Evolutionary conservation across 2,113 vertebrate species (phyloP), one percentile per base, ranked within the genome.

Genomic region (Micronycteris hirsuta): DNA sequence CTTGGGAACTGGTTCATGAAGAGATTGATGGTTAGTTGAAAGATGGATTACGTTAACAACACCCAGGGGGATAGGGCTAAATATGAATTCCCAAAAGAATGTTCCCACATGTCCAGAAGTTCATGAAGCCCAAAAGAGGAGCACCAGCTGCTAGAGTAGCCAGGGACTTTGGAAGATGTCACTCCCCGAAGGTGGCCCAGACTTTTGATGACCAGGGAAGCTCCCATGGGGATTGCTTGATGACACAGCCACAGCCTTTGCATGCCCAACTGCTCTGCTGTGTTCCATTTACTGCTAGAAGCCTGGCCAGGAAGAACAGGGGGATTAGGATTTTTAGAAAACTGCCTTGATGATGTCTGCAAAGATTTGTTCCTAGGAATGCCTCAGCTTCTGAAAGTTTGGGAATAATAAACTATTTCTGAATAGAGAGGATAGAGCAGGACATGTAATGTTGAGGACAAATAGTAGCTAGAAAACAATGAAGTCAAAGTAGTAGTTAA

Each of bases 1-100:
- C n/a, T 94, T 54, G 86, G 6, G 0, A 82, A 89, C n/a, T 28
- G 71, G 86, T 94, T 92, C 76, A 33, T 9, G 89, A 93, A 77
- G 36, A 93, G 83, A 93, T 86, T 58, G 68, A 77, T 65, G 93
- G 92, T 95, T 92, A 86, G 68, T 68, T 76, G 68, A 45, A 88
- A 54, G 86, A 31, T 71, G 85, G 54, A 97, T 54, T 45, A 78
- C 49, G 92, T 96, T 4, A 98, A 56, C 49, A 84, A 93, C 0
- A 7, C 71, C 65, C 56, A 63, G 22, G 70, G 86, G 20, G 76
- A 87, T 56, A 95, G 88, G n/a, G 89, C 67, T 87, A 96, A 97
- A 94, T 28, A 10, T 61, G 43, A 78, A 76, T 82, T 84, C 1
- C 38, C 47, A 76, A 89, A 52, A 86, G 41, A 93, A 86, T 70